Evolutionary conservation across 2,888 invertebrate species (phyloP).

Genomic region (Zygogramma bicolorata): DNA sequence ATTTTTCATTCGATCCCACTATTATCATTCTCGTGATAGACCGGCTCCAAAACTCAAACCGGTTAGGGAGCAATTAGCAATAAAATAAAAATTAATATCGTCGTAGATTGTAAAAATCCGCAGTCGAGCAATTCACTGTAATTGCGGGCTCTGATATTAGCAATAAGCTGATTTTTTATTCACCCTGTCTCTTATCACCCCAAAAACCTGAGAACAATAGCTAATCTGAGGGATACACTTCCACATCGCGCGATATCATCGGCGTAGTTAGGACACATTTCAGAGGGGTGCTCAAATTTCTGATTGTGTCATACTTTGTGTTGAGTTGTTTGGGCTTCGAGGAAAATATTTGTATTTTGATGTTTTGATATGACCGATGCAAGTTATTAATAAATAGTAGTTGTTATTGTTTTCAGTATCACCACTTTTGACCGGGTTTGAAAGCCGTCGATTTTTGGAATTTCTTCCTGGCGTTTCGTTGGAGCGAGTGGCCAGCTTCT

Average conservation of each 20-base stretch:
- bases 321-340: no score
- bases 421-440: no score
- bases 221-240: conserved; percentile 61
- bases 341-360: background rate
- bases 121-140: conserved; percentile 63
- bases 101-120: conserved; percentile 59
- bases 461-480: no score
- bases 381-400: no score
- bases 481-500: no score
- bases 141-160: conserved; percentile 67
- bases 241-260: conserved; percentile 39
- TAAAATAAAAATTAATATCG: conserved; percentile 63
- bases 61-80: conserved; percentile 60
- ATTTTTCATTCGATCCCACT: background rate
- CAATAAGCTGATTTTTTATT: conserved; percentile 69
- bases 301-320: background rate
- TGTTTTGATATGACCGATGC: background rate
- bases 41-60: conserved; percentile 38
- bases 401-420: no score
- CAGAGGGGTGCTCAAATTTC: background rate
- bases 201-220: conserved; percentile 64
- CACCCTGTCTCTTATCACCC: conserved; percentile 67
- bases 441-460: no score
- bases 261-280: conserved; percentile 18
- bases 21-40: background rate